Evolutionary conservation across 2,113 vertebrate species (phyloP).

Genomic region (Columba janthina): DNA sequence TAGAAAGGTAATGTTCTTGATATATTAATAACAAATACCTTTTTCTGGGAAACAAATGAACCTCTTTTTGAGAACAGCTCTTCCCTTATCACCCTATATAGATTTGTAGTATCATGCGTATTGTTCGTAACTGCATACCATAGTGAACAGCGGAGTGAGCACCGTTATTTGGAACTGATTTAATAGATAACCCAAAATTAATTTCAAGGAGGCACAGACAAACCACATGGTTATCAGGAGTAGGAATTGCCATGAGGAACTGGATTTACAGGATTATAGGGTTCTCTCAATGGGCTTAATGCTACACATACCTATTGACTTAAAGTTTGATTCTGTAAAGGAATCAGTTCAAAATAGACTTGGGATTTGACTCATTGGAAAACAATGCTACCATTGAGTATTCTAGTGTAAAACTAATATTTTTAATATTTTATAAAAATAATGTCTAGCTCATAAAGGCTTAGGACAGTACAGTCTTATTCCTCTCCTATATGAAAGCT

Average conservation of each 20-base stretch:
- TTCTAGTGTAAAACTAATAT: neutral
- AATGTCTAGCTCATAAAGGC: neutral
- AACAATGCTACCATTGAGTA: neutral
- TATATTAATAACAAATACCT: neutral
- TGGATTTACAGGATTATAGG: neutral
- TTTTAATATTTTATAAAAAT: neutral
- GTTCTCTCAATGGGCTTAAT: neutral
- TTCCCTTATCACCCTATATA: neutral
- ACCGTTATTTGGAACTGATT: neutral
- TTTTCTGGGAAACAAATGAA: neutral
- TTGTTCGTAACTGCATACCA: neutral
- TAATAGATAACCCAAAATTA: neutral
- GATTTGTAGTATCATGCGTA: neutral
- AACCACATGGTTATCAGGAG: neutral
- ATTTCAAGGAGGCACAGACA: neutral
- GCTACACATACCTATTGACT: neutral
- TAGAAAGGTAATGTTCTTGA: neutral
- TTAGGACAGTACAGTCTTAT: neutral
- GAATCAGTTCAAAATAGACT: conserved; percentile 3
- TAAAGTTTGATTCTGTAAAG: neutral
- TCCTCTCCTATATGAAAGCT: neutral
- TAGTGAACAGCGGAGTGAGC: neutral
- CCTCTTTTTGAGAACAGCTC: neutral
- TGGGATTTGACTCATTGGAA: conserved; percentile 13
- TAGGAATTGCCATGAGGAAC: neutral